These are phyloP conservation scores for Pavo muticus DNA, from an alignment of 2,113 vertebrate genomes.

Conservation along the genomic window DNA sequence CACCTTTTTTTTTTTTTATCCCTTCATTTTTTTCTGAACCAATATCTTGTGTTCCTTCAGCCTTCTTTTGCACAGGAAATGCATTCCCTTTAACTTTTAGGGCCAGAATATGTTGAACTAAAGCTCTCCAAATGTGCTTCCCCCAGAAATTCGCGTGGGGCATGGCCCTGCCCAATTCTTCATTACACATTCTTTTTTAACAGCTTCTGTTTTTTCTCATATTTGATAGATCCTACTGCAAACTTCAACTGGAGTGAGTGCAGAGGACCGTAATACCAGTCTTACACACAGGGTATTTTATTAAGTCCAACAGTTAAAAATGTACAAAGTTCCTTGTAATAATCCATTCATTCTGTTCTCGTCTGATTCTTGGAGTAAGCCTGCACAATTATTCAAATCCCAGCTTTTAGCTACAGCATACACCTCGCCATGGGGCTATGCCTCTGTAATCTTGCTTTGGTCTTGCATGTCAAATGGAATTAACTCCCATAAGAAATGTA, in stretches of 20 bases:
- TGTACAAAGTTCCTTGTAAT: conserved; percentile 93
- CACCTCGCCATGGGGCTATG: conserved; percentile 96
- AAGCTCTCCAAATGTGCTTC: conserved; percentile 64
- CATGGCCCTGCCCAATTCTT: conserved; percentile 71
- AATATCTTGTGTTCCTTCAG: conserved; percentile 40
- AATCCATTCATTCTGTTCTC: conserved; percentile 99
- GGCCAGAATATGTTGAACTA: conserved; percentile 72
- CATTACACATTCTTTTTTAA: conserved; percentile 75
- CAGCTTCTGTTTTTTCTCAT: conserved; percentile 75
- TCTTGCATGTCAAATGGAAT: conserved; percentile 99
- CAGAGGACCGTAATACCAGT: conserved; percentile 77
- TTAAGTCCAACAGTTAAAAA: conserved; percentile 95
- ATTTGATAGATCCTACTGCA: conserved; percentile 76
- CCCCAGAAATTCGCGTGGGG: conserved; percentile 65
- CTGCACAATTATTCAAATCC: conserved; percentile 99
- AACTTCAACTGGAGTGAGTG: conserved; percentile 74
- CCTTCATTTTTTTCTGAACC: conserved; percentile 43
- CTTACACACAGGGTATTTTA: conserved; percentile 83
- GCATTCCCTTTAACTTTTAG: conserved; percentile 58
- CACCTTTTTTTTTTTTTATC: conserved; percentile 10
- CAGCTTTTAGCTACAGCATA: conserved; percentile 98
- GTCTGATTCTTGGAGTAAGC: conserved; percentile 96
- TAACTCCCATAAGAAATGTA: conserved; percentile 99
- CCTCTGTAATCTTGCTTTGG: conserved; percentile 98
- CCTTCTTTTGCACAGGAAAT: conserved; percentile 68